Base-by-base conservation (phyloP, 2,888 invertebrate species). In the Ennomos quercinarius region DNA sequence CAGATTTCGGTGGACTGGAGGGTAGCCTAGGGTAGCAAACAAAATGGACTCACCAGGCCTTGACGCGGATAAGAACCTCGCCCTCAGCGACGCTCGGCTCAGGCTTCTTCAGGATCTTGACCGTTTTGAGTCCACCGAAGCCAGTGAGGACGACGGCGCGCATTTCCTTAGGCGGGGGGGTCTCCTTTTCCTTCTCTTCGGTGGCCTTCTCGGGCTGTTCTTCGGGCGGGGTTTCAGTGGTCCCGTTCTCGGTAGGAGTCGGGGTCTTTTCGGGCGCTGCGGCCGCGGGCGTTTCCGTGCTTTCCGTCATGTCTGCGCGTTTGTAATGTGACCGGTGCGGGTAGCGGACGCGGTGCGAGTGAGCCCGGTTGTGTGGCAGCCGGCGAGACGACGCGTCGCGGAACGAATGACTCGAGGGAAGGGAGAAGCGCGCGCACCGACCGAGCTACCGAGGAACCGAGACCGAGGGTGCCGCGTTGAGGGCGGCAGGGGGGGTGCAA, bases 61-160 rank as follows among this genome's bases (percentile, higher is more conserved):
- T 96, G 57, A 97, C 97, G 71, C 96, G 94, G 78, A 97, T 96
- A 61, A 97, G 93, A 65, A 97, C 96, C 86, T 97, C 95, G 73
- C 96, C 96, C 81, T 96, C 95, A 72, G 90, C 93, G 56, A 94
- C 82, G 71, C 94, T 89, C 41, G 96, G 96, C 83, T 97, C 96
- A 34, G 96, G 96, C 81, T 96, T 96, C 87, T 95, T 96, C 77
- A 95, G 93, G 70, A 96, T 95, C 91, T 97, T 97, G 73, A 97
- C 95, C 81, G 96, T 95, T 87, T 97, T 97, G 64, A 97, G 93
- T 43, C 97, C 97, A 41, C 97, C 98, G 88, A 97, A 98, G 76
- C 96, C 96, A 69, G 96, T 96, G 72, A 97, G 94, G 66, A 97
- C 96, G 73, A 97, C 95, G 57, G 96, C 96, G 80, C 96, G 94